Conservation (phyloP, 2,113 vertebrate genomes). For the Theristicus caerulescens region DNA sequence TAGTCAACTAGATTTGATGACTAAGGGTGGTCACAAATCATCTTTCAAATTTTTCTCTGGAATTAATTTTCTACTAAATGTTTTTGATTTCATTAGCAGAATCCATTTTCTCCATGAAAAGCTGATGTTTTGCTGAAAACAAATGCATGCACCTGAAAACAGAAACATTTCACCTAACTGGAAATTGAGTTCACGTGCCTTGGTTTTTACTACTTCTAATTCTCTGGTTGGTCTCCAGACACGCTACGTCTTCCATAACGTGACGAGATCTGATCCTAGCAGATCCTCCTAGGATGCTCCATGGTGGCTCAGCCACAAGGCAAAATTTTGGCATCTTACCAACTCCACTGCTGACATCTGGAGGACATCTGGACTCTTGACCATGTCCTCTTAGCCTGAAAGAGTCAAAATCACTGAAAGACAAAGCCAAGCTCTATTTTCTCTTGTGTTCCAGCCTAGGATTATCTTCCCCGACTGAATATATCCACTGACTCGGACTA, state of each 20-base stretch:
- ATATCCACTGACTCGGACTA: rapidly evolving
- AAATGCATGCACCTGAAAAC: neutral
- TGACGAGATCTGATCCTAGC: neutral
- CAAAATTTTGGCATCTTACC: neutral
- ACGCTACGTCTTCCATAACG: rapidly evolving
- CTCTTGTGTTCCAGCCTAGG: neutral
- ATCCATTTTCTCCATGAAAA: neutral
- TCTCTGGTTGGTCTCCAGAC: neutral
- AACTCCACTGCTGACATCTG: no score
- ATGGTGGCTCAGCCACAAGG: neutral
- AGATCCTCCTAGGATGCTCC: neutral
- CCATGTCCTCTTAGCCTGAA: neutral
- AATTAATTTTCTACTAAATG: neutral
- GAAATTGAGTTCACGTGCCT: rapidly evolving
- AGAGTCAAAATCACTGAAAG: neutral
- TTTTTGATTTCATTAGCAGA: neutral
- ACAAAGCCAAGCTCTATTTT: neutral
- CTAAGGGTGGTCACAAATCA: neutral
- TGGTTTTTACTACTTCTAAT: neutral
- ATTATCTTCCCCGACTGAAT: neutral
- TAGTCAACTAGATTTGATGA: neutral
- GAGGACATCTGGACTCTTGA: neutral
- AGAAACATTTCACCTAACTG: neutral
- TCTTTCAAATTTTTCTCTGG: neutral
- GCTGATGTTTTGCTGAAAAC: neutral